Base-by-base conservation (phyloP, 2,888 invertebrate genomes). In the Torymus aiolomorphi region DNA sequence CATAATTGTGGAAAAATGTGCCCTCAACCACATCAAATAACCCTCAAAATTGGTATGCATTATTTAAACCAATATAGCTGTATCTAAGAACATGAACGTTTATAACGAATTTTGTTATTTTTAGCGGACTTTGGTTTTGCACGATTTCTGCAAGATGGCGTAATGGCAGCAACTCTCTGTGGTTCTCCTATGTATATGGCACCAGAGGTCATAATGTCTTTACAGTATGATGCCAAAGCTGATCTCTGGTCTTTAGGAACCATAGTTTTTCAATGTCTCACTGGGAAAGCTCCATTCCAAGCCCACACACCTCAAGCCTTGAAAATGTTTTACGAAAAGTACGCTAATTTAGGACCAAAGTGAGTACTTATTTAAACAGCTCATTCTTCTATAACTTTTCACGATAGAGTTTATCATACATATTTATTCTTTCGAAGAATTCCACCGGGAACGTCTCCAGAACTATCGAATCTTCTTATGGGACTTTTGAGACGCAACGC, bases 171-270 rank as follows among this genome's bases (percentile, higher is more conserved):
- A 82, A 99, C 99, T 52, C 92, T 99, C 61, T 99, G 99, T 91
- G 99, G 99, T 66, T 99, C 99, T 67, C 99, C 99, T 14, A 99
- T 99, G 99, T 99, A 99, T 90, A 99, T 99, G 99, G 98, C 98
- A 54, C 98, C 98, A 0, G 98, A 99, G 93, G 98, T 99, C 75
- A 99, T 99, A 87, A 99, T 99, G 98, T 98, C 98, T 2, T 92
- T 97, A 82, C 97, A 98, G 89, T 99, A 99, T 90, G 98, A 98
- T 91, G 98, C 98, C 75, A 99, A 99, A 92, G 99, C 99, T 12
- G 99, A 99, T 92, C 93, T 99, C 80, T 99, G 99, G 99, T 98
- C 98, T 84, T 93, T 99, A 86, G 99, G 99, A 75, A 99, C 99
- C 18, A 99, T 99, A 86, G 97, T 99, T 80, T 98, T 97, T 92